Conservation (phyloP, 2,888 invertebrate species). For the Rotaria macrura region DNA sequence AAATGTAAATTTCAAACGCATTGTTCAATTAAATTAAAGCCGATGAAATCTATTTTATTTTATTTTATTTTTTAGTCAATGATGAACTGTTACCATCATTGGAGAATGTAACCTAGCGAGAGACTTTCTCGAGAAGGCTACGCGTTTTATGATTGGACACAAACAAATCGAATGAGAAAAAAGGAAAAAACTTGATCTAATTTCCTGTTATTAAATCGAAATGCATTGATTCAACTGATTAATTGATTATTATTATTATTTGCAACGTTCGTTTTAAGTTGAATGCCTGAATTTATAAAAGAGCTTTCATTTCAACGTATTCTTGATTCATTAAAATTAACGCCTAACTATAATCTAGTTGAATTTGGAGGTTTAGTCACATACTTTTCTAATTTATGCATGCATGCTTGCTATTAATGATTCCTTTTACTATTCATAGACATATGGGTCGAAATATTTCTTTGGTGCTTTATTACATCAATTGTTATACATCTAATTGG, state of each 20-base stretch:
- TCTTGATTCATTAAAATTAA: constrained; percentile 17
- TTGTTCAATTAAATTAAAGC: background rate
- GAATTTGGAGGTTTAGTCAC: background rate
- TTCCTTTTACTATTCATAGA: background rate
- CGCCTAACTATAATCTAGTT: background rate
- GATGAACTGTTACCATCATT: background rate
- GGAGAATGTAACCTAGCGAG: background rate
- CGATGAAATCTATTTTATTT: background rate
- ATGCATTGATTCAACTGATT: background rate
- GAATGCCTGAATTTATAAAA: background rate
- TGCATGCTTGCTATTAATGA: background rate
- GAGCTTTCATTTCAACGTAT: background rate
- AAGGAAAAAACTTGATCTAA: background rate
- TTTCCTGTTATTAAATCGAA: background rate
- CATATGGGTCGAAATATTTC: background rate
- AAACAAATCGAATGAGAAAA: background rate
- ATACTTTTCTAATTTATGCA: background rate
- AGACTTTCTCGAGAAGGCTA: background rate
- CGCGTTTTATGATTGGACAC: background rate
- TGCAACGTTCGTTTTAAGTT: background rate
- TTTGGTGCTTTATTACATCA: constrained; percentile 12
- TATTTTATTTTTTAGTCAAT: background rate
- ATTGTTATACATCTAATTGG: background rate
- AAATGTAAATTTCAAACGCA: constrained; percentile 17
- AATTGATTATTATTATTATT: background rate